Conservation (phyloP, 2,888 invertebrate species). For the Lapara coniferarum region DNA sequence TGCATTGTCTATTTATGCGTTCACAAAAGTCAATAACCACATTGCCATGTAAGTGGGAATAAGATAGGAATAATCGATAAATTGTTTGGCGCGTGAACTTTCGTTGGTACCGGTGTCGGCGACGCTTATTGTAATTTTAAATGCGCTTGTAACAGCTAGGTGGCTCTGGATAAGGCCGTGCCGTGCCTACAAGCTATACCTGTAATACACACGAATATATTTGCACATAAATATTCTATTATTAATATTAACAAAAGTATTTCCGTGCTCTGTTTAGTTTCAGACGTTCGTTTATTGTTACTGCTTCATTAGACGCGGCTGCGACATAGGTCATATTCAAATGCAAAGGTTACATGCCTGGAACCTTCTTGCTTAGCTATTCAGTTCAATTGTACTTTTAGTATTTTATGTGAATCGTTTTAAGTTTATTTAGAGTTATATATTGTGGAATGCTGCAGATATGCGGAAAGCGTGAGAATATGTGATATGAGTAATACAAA, state of each 20-base stretch:
- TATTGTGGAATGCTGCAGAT: neutral
- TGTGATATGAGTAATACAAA: neutral
- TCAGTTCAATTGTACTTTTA: slow-evolving; percentile 10
- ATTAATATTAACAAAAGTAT: slow-evolving; percentile 17
- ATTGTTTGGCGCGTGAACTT: slow-evolving; percentile 72
- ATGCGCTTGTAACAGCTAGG: slow-evolving; percentile 64
- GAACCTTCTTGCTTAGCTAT: neutral
- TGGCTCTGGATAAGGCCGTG: slow-evolving; percentile 42
- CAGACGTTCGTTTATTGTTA: neutral
- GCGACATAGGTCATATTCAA: slow-evolving; percentile 21
- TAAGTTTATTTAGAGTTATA: neutral
- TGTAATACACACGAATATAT: too few species aligned
- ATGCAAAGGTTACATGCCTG: slow-evolving; percentile 14
- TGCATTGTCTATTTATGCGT: neutral
- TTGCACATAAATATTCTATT: slow-evolving; percentile 5
- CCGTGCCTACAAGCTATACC: slow-evolving; percentile 1
- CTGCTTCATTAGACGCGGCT: slow-evolving; percentile 8
- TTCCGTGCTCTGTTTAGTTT: neutral
- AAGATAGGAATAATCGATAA: slow-evolving; percentile 68
- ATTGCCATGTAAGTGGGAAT: slow-evolving; percentile 36
- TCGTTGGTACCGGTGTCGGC: slow-evolving; percentile 60
- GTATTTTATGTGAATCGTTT: slow-evolving; percentile 15
- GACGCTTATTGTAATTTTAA: slow-evolving; percentile 80
- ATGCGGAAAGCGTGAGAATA: neutral
- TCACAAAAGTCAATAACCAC: slow-evolving; percentile 23